Evolutionary conservation across 2,888 invertebrate genomes (phyloP).

Genomic region (Gastrophysa polygoni): DNA sequence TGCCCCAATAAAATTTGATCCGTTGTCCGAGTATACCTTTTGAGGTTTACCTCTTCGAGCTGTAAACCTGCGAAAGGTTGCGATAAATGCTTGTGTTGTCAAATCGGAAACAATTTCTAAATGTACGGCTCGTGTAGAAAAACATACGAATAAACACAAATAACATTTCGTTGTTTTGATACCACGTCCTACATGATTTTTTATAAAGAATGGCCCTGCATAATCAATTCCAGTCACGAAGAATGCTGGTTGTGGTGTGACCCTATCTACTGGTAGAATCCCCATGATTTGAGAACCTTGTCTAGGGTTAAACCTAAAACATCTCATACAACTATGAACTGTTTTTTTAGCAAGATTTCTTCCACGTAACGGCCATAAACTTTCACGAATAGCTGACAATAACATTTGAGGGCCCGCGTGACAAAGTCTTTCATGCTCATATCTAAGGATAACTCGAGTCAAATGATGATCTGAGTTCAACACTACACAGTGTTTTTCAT

Average conservation of each 20-base stretch:
- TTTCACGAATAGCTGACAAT: slow-evolving; percentile 8
- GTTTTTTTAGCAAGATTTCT: slow-evolving; percentile 5
- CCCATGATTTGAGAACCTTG: slow-evolving; percentile 8
- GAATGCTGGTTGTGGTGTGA: neutral
- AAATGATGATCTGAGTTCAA: neutral
- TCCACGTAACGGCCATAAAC: slow-evolving; percentile 10
- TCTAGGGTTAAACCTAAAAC: slow-evolving; percentile 10
- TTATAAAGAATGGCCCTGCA: slow-evolving; percentile 1
- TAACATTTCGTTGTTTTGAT: neutral
- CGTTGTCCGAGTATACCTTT: slow-evolving; percentile 17
- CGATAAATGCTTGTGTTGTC: slow-evolving; percentile 8
- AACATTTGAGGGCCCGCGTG: slow-evolving; percentile 7
- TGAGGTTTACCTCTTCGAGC: slow-evolving; percentile 7
- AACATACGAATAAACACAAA: slow-evolving; percentile 3
- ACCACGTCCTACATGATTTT: neutral
- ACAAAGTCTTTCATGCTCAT: slow-evolving; percentile 3
- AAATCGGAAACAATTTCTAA: slow-evolving; percentile 1
- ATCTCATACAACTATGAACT: slow-evolving; percentile 1
- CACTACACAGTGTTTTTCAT: neutral
- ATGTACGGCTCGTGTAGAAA: neutral
- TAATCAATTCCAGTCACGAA: slow-evolving; percentile 1
- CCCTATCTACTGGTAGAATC: neutral
- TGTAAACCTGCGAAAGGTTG: slow-evolving; percentile 4
- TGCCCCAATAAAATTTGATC: slow-evolving; percentile 19
- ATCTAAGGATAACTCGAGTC: slow-evolving; percentile 2